phyloP scores from a whole-genome alignment of 2,113 vertebrate genomes.

The Ophthalmolycus amberensis region DNA sequence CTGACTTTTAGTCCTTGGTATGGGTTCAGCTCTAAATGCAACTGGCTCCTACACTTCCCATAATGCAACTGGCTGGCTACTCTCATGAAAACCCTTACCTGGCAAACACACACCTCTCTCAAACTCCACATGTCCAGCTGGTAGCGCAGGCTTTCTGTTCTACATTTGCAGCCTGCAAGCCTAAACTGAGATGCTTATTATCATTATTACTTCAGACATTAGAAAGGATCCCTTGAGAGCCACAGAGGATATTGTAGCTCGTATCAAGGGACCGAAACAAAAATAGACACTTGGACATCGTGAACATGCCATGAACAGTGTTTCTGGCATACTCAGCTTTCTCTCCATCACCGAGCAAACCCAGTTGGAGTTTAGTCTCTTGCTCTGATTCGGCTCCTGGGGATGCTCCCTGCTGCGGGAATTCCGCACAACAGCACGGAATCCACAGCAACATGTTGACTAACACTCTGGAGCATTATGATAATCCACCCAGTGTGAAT shows the following conservation, averaged over 20 bases:
- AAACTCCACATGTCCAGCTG: not conserved
- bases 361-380: not conserved
- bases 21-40: not conserved
- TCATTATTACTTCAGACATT: not conserved
- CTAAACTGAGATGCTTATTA: not conserved
- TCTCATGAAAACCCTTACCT: not conserved
- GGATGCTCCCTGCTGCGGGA: constrained; percentile 18
- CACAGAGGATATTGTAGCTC: not conserved
- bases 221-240: not conserved
- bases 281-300: not conserved
- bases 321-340: not conserved
- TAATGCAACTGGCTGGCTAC: not conserved
- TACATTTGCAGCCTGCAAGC: not conserved
- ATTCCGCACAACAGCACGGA: constrained; percentile 39
- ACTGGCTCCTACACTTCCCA: not conserved
- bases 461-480: constrained; percentile 46
- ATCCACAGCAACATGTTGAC: constrained; percentile 56
- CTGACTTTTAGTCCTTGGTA: not conserved
- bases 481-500: constrained; percentile 51
- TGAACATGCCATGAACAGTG: not conserved
- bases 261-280: not conserved
- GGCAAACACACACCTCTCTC: not conserved
- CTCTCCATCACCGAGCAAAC: not conserved
- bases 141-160: not conserved
- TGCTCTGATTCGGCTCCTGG: constrained; percentile 14